Base-by-base conservation (phyloP, 37 sponge, comb jelly and placozoan genomes). In the Halisarca cf. caerulea region DNA sequence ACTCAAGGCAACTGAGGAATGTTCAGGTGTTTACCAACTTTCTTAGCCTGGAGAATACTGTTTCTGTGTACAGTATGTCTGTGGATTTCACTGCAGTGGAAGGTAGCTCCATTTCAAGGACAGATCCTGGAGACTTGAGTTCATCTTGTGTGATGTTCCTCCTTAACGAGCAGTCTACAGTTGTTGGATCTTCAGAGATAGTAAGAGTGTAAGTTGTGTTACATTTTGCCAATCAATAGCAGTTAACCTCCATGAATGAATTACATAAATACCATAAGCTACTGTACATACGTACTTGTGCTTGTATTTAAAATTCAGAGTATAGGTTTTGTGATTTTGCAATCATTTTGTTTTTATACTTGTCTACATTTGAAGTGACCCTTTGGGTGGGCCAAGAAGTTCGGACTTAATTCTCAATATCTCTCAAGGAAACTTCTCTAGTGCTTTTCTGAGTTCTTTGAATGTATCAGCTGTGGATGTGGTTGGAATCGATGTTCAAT, bases 121-220 rank as follows among this genome's bases (percentile, higher is more conserved):
- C 34, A 3, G 32, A 32, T 28, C 69, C 69, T 3, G 69, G 30
- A 7, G 34, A 28, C n/a, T 34, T 68, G 69, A 68, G 69, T 34
- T 34, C 35, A 34, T 68, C 69, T 8, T 68, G 69, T 68, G 33
- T 68, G 69, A 3, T 68, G 4, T 34, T 68, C 1, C 69, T 68
- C 3, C 11, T 68, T 17, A 17, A 34, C 28, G 69, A 68, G 33
- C 17, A 6, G 51, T 47, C 34, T 27, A 59, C 60, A 9, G 69
- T 34, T 68, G 69, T 68, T 18, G 69, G 14, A 34, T 28, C 69
- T 68, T 68, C 69, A 32, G 69, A 68, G 69, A 68, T 68, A 68
- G 69, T 68, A 17, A 6, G 69, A 68, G 69, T 68, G 69, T 68
- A 1, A 68, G 69, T 68, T 68, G 25, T 27, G 23, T n/a, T 25